Evolutionary conservation across 2,797 vertebrate species (phyloP), one percentile per base, ranked within the genome.

Genomic region (Coregonus suidteri): DNA sequence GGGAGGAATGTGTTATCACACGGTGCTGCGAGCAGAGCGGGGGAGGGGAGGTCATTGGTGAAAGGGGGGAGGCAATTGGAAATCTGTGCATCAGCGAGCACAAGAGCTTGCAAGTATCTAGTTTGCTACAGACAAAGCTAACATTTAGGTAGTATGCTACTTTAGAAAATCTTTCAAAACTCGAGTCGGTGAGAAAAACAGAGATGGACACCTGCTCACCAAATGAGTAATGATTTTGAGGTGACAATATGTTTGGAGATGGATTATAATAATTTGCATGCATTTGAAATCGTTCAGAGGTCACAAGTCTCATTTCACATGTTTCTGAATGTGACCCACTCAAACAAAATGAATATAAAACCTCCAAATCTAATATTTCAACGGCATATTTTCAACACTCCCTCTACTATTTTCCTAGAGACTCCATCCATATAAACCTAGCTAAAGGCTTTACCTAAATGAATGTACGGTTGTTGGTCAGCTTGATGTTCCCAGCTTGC

Each of bases 1-100:
- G 0, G 64, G 81, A 90, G 92, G 94, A 96, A 96, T 94, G 93
- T 88, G 89, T 92, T 93, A 92, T 93, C 91, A 91, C 88, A 90
- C 81, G 67, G 76, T 83, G 82, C 80, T 1, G 74, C 90, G 88
- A 35, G 15, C 66, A 18, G 68, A 51, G 37, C 18, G 18, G 68
- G 34, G 68, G 13, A 15, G 67, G 1, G 18, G 18, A 6, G 7
- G 51, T 53, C 14, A 16, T 51, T 9, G 41, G 9, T 47, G 41
- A 47, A 7, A 0, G 70, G 1, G 7, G 41, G 67, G n/a, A 25
- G 13, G 7, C n/a, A 25, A 51, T 20, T 52, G 11, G 25, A 71
- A 52, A 71, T 31, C 62, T 65, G n/a, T 65, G 62, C 62, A n/a
- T 65, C 62, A 65, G 20, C 20, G 25, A 25, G 65, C 15, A 15